Evolutionary conservation across 2,888 invertebrate genomes (phyloP).

Genomic region (Platycnemis pennipes): DNA sequence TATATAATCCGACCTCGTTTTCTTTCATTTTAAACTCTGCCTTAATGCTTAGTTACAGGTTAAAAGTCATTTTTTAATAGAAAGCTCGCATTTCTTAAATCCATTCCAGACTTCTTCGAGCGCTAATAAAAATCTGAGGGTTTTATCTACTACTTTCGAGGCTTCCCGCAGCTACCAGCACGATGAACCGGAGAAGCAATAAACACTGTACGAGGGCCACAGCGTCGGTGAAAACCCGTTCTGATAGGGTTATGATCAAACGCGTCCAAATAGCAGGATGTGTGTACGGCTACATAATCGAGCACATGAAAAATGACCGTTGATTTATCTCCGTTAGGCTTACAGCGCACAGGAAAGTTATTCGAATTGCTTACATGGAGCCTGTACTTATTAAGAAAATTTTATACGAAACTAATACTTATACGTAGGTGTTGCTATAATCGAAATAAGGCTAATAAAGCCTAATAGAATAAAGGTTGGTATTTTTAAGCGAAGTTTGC

Average conservation of each 20-base stretch:
- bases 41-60: background rate
- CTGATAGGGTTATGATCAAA: background rate
- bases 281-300: too few species aligned
- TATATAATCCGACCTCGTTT: background rate
- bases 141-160: background rate
- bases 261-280: too few species aligned
- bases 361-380: too few species aligned
- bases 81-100: background rate
- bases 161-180: background rate
- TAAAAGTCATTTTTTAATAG: background rate
- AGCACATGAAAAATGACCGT: too few species aligned
- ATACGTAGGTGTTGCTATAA: too few species aligned
- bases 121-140: background rate
- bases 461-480: too few species aligned
- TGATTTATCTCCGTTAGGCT: too few species aligned
- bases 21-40: background rate
- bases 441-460: too few species aligned
- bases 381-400: too few species aligned
- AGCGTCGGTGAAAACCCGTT: background rate
- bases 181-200: background rate
- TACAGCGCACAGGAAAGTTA: too few species aligned
- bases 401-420: too few species aligned
- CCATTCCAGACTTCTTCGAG: background rate
- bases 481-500: too few species aligned
- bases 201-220: background rate